Evolutionary conservation across 2,113 vertebrate genomes (phyloP).

Genomic region (Leptobrachium ailaonicum): DNA sequence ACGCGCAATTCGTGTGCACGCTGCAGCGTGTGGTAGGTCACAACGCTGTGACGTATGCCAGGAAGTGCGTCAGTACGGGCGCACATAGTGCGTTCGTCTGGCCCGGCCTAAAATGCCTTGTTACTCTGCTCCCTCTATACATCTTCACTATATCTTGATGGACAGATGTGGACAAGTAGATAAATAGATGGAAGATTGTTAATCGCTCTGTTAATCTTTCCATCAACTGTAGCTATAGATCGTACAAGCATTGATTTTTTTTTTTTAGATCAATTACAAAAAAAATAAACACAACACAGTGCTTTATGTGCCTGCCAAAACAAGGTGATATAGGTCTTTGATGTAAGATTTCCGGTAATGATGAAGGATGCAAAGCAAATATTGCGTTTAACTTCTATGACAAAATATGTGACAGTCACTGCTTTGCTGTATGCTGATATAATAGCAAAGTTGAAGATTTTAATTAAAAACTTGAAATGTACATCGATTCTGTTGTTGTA

Average conservation of each 20-base stretch:
- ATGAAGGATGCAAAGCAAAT: slow-evolving; percentile 2
- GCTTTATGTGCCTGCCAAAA: neutral
- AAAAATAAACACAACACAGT: neutral
- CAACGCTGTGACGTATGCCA: too few species aligned
- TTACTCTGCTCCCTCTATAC: neutral
- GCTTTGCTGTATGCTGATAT: slow-evolving; percentile 6
- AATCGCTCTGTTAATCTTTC: neutral
- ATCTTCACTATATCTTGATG: neutral
- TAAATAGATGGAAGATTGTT: slow-evolving; percentile 1
- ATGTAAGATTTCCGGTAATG: neutral
- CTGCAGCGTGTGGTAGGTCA: too few species aligned
- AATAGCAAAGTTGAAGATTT: slow-evolving; percentile 1
- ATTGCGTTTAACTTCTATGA: slow-evolving; percentile 14
- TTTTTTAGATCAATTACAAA: neutral
- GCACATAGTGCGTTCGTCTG: too few species aligned
- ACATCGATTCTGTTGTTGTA: neutral
- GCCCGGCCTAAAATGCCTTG: too few species aligned
- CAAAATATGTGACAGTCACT: neutral
- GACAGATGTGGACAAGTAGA: neutral
- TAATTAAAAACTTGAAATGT: slow-evolving; percentile 29
- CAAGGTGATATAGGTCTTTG: neutral
- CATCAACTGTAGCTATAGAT: neutral
- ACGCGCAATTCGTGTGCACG: too few species aligned
- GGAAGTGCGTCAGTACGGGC: too few species aligned
- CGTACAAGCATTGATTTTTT: neutral